A percentile compares a stretch with the other conserved stretches of the same genome.
Evolutionary conservation across 2,113 vertebrate species (phyloP).

Genomic region (Probosciger aterrimus): DNA sequence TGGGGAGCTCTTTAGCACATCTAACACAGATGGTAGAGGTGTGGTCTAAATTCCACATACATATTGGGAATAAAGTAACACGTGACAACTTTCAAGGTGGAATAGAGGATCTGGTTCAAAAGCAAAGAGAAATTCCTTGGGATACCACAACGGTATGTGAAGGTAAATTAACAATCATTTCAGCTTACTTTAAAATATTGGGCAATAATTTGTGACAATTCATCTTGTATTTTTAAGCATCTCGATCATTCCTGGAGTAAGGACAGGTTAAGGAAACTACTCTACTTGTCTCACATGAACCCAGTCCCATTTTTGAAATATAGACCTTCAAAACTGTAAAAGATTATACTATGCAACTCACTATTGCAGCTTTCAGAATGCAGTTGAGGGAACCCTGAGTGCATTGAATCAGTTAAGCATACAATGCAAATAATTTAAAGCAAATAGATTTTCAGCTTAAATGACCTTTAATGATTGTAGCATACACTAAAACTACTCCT

Average conservation of each 20-base stretch:
- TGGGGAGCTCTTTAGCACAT: not conserved
- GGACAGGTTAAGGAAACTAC: not conserved
- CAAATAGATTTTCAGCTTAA: not conserved
- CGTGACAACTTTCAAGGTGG: not conserved
- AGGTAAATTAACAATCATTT: not conserved
- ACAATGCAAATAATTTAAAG: not conserved
- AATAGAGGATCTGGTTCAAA: not conserved
- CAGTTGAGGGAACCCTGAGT: not conserved
- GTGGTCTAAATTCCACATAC: not conserved
- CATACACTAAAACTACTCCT: not conserved
- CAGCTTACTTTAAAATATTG: not conserved
- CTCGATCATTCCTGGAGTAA: not conserved
- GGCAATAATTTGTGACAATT: not conserved
- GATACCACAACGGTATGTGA: not conserved
- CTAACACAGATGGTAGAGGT: not conserved
- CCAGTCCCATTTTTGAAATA: not conserved
- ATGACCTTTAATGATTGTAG: not conserved
- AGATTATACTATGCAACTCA: not conserved
- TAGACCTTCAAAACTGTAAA: not conserved
- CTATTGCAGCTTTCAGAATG: not conserved
- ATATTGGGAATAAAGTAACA: not conserved
- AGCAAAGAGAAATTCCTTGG: not conserved
- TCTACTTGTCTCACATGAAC: not conserved
- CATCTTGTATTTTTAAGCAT: not conserved
- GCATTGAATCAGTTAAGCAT: not conserved